Evolutionary conservation across 2,888 invertebrate species (phyloP).

Genomic region (Habroteleia sp.): DNA sequence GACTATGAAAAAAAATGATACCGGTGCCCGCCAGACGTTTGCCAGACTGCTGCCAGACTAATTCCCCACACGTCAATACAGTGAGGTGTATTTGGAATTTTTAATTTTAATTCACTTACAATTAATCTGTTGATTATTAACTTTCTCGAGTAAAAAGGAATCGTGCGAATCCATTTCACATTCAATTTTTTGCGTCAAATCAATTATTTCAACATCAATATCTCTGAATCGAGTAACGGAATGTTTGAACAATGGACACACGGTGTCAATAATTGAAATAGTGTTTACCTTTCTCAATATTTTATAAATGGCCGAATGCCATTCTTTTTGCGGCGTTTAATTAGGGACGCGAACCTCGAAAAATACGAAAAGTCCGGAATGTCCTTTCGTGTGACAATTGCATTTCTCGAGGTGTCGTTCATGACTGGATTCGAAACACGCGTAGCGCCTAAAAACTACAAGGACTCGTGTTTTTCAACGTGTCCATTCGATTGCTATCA

Average conservation of each 20-base stretch:
- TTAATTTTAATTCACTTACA: no score
- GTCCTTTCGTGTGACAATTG: constrained; percentile 16
- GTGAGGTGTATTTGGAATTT: no score
- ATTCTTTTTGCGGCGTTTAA: constrained; percentile 6
- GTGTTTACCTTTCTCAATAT: constrained; percentile 1
- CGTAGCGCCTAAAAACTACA: constrained; percentile 35
- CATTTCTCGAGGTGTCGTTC: constrained; percentile 16
- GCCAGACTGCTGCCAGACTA: no score
- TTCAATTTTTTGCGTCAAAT: constrained; percentile 5
- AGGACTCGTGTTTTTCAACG: constrained; percentile 37
- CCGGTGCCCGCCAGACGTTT: no score
- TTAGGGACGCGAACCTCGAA: constrained; percentile 3
- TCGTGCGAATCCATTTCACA: no score
- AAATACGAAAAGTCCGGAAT: constrained; percentile 5
- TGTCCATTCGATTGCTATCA: constrained; percentile 17
- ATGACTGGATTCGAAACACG: background rate
- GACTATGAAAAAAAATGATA: no score
- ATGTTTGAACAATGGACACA: constrained; percentile 15
- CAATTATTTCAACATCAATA: constrained; percentile 12
- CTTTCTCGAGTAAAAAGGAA: no score
- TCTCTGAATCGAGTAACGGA: background rate
- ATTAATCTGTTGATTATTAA: no score
- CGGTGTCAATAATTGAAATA: constrained; percentile 19
- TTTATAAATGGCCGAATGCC: no score
- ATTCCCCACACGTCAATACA: no score